These are phyloP conservation scores for Manis crassicaudata DNA, from an alignment of 2,797 vertebrate genomes.

Conservation along the genomic window DNA sequence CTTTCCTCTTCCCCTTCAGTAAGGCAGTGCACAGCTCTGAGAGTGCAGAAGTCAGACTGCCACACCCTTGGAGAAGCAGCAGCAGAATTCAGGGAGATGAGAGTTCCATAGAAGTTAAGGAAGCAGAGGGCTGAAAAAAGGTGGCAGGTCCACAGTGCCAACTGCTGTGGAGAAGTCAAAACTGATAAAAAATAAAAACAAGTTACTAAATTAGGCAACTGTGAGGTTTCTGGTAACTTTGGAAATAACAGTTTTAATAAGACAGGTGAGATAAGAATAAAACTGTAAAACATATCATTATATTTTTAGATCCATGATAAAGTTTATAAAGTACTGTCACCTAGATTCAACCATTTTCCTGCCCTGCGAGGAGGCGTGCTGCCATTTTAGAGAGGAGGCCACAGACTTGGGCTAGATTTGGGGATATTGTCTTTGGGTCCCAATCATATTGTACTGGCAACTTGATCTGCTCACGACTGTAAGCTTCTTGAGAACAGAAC, in stretches of 20 bases:
- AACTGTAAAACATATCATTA: not conserved
- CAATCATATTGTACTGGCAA: not conserved
- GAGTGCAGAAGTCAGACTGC: not conserved
- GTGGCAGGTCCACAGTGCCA: not conserved
- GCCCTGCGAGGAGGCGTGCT: not conserved
- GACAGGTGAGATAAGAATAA: not conserved
- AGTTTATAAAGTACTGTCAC: not conserved
- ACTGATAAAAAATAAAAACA: not conserved
- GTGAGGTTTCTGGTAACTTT: not conserved
- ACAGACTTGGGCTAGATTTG: not conserved
- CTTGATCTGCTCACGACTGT: not conserved
- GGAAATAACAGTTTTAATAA: not conserved
- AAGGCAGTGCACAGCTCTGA: not conserved
- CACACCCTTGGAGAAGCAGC: not conserved
- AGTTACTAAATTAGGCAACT: not conserved
- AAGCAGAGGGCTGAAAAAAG: not conserved
- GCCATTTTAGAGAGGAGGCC: not conserved
- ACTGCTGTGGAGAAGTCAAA: not conserved
- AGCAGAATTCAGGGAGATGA: not conserved
- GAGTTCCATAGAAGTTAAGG: not conserved
- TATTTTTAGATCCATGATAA: not conserved
- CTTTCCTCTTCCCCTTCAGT: not conserved
- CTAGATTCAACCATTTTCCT: not conserved
- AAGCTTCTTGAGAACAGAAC: not conserved
- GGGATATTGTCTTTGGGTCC: not conserved